phyloP scores from a whole-genome alignment of 2,797 vertebrate species.

The Protosalanx chinensis region DNA sequence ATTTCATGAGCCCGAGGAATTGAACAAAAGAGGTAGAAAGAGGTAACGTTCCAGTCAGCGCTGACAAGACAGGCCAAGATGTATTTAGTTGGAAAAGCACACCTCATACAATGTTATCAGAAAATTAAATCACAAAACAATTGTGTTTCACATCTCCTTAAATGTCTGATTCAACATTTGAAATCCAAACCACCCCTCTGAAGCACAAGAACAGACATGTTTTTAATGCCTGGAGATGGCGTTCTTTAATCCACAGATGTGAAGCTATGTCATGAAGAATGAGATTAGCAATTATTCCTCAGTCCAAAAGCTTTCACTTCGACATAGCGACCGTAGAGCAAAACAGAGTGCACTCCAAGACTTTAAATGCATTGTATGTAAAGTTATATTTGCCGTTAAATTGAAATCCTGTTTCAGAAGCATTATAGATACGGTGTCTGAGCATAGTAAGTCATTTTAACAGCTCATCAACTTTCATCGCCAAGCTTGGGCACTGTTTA shows the following conservation, averaged over 20 bases:
- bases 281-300: slow-evolving; percentile 52
- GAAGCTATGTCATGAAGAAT: slow-evolving; percentile 29
- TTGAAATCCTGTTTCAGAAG: slow-evolving; percentile 66
- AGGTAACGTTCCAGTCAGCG: slow-evolving; percentile 33
- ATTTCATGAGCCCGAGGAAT: slow-evolving; percentile 48
- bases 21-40: slow-evolving; percentile 28
- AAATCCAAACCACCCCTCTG: slow-evolving; percentile 59
- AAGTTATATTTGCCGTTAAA: slow-evolving; percentile 67
- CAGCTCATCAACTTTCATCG: slow-evolving; percentile 67
- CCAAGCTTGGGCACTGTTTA: slow-evolving; percentile 25
- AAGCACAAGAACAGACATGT: slow-evolving; percentile 24
- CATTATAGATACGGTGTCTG: slow-evolving; percentile 62
- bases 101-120: slow-evolving; percentile 71
- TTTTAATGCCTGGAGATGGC: slow-evolving; percentile 38
- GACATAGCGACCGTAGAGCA: slow-evolving; percentile 50
- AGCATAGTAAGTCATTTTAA: slow-evolving; percentile 67
- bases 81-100: slow-evolving; percentile 55
- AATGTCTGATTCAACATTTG: slow-evolving; percentile 60
- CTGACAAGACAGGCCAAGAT: slow-evolving; percentile 39
- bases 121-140: slow-evolving; percentile 77
- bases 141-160: slow-evolving; percentile 59
- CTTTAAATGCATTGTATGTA: slow-evolving; percentile 45
- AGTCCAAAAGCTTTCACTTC: slow-evolving; percentile 46
- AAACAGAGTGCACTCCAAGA: slow-evolving; percentile 52
- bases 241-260: slow-evolving; percentile 34